Evolutionary conservation across 2,797 vertebrate species (phyloP).

Genomic region (Pangasius sanitwongsei): DNA sequence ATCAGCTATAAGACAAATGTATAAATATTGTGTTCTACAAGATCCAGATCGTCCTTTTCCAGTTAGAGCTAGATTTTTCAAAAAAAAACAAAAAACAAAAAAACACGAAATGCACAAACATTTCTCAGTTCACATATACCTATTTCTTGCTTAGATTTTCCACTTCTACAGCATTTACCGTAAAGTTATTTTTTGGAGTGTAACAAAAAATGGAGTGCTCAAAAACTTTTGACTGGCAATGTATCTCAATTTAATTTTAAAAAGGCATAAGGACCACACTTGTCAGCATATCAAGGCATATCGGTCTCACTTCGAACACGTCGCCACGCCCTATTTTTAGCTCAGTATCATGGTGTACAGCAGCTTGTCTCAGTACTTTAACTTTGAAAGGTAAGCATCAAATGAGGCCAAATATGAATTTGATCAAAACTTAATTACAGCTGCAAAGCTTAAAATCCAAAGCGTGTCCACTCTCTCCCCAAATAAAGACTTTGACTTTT

Average conservation of each 20-base stretch:
- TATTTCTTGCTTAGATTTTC: background rate
- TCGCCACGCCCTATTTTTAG: slow-evolving; percentile 11
- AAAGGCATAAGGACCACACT: background rate
- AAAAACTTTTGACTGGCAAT: background rate
- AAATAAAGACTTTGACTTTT: background rate
- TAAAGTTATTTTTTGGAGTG: background rate
- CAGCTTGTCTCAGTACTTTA: background rate
- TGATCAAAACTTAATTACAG: background rate
- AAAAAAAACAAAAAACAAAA: background rate
- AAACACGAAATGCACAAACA: background rate
- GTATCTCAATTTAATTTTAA: background rate
- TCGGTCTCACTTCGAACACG: slow-evolving; percentile 2
- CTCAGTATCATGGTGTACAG: background rate
- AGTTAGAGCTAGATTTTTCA: background rate
- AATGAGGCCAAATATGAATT: background rate
- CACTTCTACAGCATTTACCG: background rate
- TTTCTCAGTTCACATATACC: background rate
- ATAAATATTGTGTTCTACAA: background rate
- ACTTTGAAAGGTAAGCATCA: background rate
- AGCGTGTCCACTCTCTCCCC: background rate
- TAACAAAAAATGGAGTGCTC: background rate
- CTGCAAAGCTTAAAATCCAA: background rate
- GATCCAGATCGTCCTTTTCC: background rate
- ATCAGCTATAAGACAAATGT: background rate
- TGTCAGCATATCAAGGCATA: slow-evolving; percentile 20